Evolutionary conservation across 2,888 invertebrate genomes (phyloP).

Genomic region (Euproctis similis): DNA sequence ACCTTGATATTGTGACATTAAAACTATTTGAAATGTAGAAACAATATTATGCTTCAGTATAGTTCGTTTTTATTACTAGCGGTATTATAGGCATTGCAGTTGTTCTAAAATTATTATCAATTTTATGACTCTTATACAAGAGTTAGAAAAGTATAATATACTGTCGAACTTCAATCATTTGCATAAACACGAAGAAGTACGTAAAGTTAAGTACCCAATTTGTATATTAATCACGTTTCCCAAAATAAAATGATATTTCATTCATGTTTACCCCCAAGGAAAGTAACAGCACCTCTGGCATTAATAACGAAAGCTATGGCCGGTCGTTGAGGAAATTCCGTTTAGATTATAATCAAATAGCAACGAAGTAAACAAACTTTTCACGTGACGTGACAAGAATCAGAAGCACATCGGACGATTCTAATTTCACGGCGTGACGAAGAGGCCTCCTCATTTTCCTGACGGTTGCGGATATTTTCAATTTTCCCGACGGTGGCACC

Average conservation of each 20-base stretch:
- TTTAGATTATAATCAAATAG: slow-evolving; percentile 59
- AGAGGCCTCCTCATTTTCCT: slow-evolving; percentile 66
- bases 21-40: no score
- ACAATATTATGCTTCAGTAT: no score
- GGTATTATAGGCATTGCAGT: no score
- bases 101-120: no score
- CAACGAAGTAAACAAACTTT: slow-evolving; percentile 66
- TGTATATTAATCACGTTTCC: slow-evolving; percentile 25
- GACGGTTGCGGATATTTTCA: slow-evolving; percentile 73
- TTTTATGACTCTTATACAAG: no score
- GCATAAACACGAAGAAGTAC: no score
- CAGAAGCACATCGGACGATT: slow-evolving; percentile 43
- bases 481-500: slow-evolving; percentile 65
- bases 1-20: no score
- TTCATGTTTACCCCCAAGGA: slow-evolving; percentile 21
- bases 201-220: slow-evolving; percentile 22
- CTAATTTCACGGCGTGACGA: slow-evolving; percentile 67
- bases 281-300: slow-evolving; percentile 24
- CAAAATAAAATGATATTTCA: slow-evolving; percentile 21
- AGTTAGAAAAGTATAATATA: no score
- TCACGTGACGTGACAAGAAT: slow-evolving; percentile 57
- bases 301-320: slow-evolving; percentile 32
- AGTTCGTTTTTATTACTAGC: no score
- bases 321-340: slow-evolving; percentile 42
- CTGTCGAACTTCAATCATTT: no score